phyloP scores from a whole-genome alignment of 2,113 vertebrate species.

The Montifringilla adamsi region DNA sequence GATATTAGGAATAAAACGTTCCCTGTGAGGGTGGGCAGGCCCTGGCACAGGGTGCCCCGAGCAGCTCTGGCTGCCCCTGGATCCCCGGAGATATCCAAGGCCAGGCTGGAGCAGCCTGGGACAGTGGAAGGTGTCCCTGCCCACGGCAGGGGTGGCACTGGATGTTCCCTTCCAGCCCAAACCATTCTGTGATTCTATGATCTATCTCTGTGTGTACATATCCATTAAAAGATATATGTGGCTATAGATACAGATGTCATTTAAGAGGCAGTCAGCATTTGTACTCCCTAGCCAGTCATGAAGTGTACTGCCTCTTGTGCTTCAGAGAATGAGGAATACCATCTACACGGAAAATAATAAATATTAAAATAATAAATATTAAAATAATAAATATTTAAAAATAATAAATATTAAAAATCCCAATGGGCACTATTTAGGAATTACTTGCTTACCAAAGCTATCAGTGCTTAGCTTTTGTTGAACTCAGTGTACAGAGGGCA shows the following conservation, averaged over 20 bases:
- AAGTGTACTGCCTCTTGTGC: neutral
- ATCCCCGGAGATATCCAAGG: neutral
- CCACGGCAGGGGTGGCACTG: neutral
- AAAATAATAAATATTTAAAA: too few relatives aligned
- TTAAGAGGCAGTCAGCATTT: neutral
- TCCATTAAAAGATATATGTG: neutral
- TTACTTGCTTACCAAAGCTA: neutral
- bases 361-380: too few relatives aligned
- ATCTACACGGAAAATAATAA: neutral
- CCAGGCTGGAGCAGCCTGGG: neutral
- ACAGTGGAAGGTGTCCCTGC: neutral
- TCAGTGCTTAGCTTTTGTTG: neutral
- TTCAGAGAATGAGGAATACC: neutral
- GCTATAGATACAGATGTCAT: neutral
- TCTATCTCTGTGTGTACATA: rapidly evolving
- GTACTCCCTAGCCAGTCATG: too few relatives aligned
- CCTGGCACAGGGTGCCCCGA: neutral
- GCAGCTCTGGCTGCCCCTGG: neutral
- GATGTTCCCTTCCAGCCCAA: neutral
- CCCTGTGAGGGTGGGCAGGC: rapidly evolving
- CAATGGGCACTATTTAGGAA: neutral
- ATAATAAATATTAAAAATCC: neutral
- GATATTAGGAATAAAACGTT: rapidly evolving
- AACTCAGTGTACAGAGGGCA: neutral
- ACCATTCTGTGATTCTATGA: neutral